Evolutionary conservation across 1,140 invertebrate species (phyloP), one percentile per base, ranked within the genome.

Genomic region (Dendrolimus kikuchii): DNA sequence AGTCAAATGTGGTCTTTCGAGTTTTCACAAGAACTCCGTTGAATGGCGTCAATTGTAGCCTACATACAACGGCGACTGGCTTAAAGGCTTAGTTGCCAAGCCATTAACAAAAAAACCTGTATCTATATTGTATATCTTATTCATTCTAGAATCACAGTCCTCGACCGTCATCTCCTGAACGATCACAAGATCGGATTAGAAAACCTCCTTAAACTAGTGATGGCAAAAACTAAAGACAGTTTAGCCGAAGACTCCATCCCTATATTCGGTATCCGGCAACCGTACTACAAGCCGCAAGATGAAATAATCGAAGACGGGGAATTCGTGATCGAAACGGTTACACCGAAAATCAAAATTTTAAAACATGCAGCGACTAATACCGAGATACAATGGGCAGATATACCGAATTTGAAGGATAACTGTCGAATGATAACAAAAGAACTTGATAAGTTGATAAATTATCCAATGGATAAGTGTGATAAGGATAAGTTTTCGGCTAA

Each of bases 181-280:
- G 69, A 81, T 37, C 81, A 86, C 51, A 81, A 81, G 51, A 81
- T 86, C 6, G 70, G 77, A 23, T 59, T 86, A 1, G 81, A 83
- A 4, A 79, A 71, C 38, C 71, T 86, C 0, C 56, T 86, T 2
- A 77, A 83, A 47, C 59, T 85, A 7, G 81, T 85, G 0, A 71
- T 85, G 69, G 68, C 72, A 2, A 85, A 85, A 61, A 85, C 81
- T 0, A 77, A 73, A 64, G 74, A 81, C 10, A 69, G 77, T 7
- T 52, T 86, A 1, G 51, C 59, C 2, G 71, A 78, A 5, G 68
- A 77, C 0, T 7, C 52, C 23, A 45, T 9, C 6, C 49, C 49
- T 5, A 46, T 60, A 5, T 80, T 60, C 40, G 70, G 66, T 2
- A 57, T 71, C 5, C 59, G 74, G 51, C 70, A 78, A 50, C 63